phyloP scores from a whole-genome alignment of 2,113 vertebrate species.

The Clarias gariepinus region DNA sequence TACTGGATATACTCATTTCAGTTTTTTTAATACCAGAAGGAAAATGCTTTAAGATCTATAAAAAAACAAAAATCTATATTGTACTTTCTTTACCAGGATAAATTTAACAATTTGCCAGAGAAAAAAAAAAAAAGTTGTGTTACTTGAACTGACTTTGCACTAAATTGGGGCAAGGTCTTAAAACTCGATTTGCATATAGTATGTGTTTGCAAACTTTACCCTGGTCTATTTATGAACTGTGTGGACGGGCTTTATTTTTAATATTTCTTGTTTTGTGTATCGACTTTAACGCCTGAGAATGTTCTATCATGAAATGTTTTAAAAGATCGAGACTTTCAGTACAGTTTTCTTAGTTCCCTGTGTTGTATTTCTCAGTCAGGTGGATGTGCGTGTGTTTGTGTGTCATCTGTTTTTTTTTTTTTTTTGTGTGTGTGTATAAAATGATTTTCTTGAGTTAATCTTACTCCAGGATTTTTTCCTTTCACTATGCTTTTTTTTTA shows the following conservation, averaged over 20 bases:
- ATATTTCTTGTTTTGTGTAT: not conserved
- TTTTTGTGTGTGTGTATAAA: not conserved
- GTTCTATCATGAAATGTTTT: not conserved
- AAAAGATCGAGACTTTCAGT: not conserved
- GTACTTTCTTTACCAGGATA: not conserved
- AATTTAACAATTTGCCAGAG: not conserved
- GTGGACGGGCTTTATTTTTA: not conserved
- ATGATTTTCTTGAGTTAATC: not conserved
- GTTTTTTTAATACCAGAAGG: too few relatives aligned
- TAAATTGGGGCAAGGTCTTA: not conserved
- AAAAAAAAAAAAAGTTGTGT: not conserved
- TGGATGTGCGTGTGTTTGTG: not conserved
- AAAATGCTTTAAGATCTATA: not conserved
- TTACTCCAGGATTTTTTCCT: not conserved
- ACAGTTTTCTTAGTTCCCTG: not conserved
- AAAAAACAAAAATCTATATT: not conserved
- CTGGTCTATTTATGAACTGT: not conserved
- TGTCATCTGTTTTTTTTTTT: not conserved
- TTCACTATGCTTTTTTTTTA: too few relatives aligned
- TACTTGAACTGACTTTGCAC: not conserved
- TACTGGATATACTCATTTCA: too few relatives aligned
- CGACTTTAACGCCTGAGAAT: not conserved
- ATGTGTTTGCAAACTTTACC: not conserved
- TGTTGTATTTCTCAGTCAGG: not conserved
- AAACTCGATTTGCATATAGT: not conserved